Conservation (phyloP, 2,888 invertebrate genomes). For the Muschampia plurimacula region DNA sequence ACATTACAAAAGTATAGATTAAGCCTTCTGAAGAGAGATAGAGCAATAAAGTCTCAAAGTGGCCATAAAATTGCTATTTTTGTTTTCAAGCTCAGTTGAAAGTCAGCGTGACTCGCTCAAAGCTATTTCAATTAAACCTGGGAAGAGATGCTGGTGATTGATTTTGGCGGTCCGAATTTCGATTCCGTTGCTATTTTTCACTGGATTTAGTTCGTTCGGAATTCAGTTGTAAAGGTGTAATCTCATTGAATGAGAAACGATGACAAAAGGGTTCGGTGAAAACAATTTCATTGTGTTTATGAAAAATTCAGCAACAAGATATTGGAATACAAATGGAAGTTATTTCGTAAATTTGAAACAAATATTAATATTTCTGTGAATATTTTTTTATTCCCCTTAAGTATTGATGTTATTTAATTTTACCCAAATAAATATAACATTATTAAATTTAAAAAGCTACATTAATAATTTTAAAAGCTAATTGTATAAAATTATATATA, state of each 20-base stretch:
- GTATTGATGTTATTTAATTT: too few species aligned
- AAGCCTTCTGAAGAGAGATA: not conserved
- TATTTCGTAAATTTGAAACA: not conserved
- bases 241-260: not conserved
- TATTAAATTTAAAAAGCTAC: too few species aligned
- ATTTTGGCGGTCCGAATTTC: slow-evolving; percentile 19
- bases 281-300: not conserved
- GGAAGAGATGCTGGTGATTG: slow-evolving; percentile 13
- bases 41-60: slow-evolving; percentile 4
- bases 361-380: too few species aligned
- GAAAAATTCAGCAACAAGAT: not conserved
- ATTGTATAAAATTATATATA: too few species aligned
- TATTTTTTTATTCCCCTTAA: too few species aligned
- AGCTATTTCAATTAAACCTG: slow-evolving; percentile 14
- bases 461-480: too few species aligned
- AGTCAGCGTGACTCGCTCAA: slow-evolving; percentile 3
- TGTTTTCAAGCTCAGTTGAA: slow-evolving; percentile 12
- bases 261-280: slow-evolving; percentile 3
- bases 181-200: slow-evolving; percentile 22
- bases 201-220: slow-evolving; percentile 12
- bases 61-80: slow-evolving; percentile 16
- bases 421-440: too few species aligned
- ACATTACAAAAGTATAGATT: not conserved
- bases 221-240: slow-evolving; percentile 4
- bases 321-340: not conserved